Evolutionary conservation across 1,140 invertebrate genomes (phyloP).

Genomic region (Drosophila sulfurigaster): DNA sequence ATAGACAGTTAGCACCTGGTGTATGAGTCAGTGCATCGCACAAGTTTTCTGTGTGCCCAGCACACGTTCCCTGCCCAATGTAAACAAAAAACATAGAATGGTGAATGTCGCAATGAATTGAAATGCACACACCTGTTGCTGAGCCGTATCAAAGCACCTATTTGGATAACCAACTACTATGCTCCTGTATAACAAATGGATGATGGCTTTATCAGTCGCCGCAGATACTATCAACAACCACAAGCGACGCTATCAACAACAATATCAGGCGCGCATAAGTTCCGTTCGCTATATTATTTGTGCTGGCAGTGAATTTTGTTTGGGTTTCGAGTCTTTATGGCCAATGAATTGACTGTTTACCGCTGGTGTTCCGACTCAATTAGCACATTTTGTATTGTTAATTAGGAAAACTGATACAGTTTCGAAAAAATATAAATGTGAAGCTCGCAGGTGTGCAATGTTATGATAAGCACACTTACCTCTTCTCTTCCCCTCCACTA

Average conservation of each 20-base stretch:
- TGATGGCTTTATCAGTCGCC: slow-evolving; percentile 63
- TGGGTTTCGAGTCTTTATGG: slow-evolving; percentile 49
- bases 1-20: slow-evolving; percentile 70
- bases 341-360: slow-evolving; percentile 55
- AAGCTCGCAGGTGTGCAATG: slow-evolving; percentile 66
- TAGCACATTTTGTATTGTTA: slow-evolving; percentile 78
- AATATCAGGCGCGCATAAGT: slow-evolving; percentile 75
- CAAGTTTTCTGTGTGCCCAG: slow-evolving; percentile 69
- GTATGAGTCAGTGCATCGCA: slow-evolving; percentile 58
- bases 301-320: slow-evolving; percentile 27
- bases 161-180: slow-evolving; percentile 12
- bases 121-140: slow-evolving; percentile 51
- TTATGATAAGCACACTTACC: slow-evolving; percentile 54
- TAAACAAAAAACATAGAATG: slow-evolving; percentile 66
- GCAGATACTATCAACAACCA: slow-evolving; percentile 52
- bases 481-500: not conserved
- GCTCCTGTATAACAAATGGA: slow-evolving; percentile 11
- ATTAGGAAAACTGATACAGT: slow-evolving; percentile 76
- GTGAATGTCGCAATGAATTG: slow-evolving; percentile 43
- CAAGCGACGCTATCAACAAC: slow-evolving; percentile 61
- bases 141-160: slow-evolving; percentile 19
- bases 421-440: slow-evolving; percentile 48
- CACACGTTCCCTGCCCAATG: slow-evolving; percentile 57
- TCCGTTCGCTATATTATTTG: slow-evolving; percentile 2
- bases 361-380: slow-evolving; percentile 62